These are phyloP conservation scores for Myotis planiceps DNA, from an alignment of 2,797 vertebrate species.

Conservation along the genomic window DNA sequence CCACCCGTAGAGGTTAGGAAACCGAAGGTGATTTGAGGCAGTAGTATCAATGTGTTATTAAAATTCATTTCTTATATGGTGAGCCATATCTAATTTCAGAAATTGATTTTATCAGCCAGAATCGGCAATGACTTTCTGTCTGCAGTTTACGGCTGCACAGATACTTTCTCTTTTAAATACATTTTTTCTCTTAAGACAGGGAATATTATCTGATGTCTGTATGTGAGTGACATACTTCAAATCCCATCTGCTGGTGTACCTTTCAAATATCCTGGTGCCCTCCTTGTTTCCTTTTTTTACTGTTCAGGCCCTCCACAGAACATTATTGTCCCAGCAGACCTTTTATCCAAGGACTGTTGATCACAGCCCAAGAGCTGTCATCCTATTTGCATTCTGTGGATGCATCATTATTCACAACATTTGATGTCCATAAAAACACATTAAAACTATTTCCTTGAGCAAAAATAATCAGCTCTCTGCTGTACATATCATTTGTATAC, in stretches of 20 bases:
- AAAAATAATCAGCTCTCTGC: conserved; percentile 93
- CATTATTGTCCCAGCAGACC: conserved; percentile 87
- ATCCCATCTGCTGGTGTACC: conserved; percentile 77
- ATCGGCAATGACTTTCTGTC: conserved; percentile 38
- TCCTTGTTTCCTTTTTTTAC: conserved; percentile 85
- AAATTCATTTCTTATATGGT: conserved; percentile 34
- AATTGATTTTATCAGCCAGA: conserved; percentile 54
- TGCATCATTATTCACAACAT: conserved; percentile 99
- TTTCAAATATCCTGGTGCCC: conserved; percentile 74
- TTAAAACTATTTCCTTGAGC: conserved; percentile 98
- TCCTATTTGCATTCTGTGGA: conserved; percentile 96
- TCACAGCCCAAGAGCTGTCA: conserved; percentile 93
- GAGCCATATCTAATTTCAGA: conserved; percentile 60
- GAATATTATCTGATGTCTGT: conserved; percentile 63
- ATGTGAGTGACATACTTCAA: conserved; percentile 72
- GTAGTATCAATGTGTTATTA: neutral
- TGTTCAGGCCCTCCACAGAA: conserved; percentile 82
- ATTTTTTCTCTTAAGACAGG: conserved; percentile 69
- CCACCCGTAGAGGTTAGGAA: neutral
- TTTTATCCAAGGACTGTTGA: conserved; percentile 94
- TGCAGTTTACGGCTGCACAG: neutral
- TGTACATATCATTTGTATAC: conserved; percentile 98
- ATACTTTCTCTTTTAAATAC: conserved; percentile 46
- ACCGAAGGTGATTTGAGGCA: conserved; percentile 18
- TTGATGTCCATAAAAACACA: conserved; percentile 99